Conservation (phyloP, 2,888 invertebrate species). For the Calliscelio sp. region DNA sequence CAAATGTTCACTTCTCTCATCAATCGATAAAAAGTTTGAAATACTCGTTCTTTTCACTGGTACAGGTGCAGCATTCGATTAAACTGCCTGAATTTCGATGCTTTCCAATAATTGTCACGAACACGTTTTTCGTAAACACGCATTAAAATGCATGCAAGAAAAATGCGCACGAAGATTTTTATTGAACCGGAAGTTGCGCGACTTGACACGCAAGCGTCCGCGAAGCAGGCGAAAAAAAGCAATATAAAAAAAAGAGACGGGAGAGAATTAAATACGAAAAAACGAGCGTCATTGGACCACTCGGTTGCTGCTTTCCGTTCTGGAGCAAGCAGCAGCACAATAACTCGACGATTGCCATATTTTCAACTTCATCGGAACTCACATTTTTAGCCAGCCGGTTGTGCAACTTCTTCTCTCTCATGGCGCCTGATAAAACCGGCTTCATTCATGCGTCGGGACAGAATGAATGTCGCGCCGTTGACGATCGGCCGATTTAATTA, state of each 20-base stretch:
- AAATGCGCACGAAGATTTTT: conserved; percentile 68
- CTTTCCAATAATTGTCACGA: conserved; percentile 53
- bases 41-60: conserved; percentile 6
- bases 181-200: conserved; percentile 75
- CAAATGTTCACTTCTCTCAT: no score
- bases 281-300: conserved; percentile 71
- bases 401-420: conserved; percentile 72
- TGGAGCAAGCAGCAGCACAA: conserved; percentile 67
- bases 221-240: no score
- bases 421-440: conserved; percentile 76
- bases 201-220: conserved; percentile 69
- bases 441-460: conserved; percentile 71
- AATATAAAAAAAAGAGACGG: background rate
- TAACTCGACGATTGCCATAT: conserved; percentile 67
- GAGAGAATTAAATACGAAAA: conserved; percentile 39
- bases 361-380: conserved; percentile 66
- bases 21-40: no score
- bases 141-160: conserved; percentile 31
- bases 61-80: conserved; percentile 35
- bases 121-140: conserved; percentile 35
- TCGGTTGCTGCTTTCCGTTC: conserved; percentile 69
- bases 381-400: conserved; percentile 71
- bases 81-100: conserved; percentile 16
- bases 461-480: conserved; percentile 70
- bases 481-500: conserved; percentile 70